A percentile compares a stretch with the other conserved stretches of the same genome.
Evolutionary conservation across 2,113 vertebrate genomes (phyloP).

Genomic region (Xiphophorus maculatus): DNA sequence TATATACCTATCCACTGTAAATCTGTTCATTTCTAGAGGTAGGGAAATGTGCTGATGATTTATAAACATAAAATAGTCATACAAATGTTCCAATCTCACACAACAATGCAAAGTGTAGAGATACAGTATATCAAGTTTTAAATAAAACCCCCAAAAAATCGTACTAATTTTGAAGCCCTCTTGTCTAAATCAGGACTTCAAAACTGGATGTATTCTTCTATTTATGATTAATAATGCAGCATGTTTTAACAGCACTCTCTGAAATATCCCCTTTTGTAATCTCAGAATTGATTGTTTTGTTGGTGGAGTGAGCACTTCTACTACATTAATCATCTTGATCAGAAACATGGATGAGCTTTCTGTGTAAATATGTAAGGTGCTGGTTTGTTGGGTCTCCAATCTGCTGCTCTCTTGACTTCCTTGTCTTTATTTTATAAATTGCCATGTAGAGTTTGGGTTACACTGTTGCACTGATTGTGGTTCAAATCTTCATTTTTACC

Average conservation of each 20-base stretch:
- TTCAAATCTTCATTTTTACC: background rate
- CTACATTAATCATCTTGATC: too few relatives aligned
- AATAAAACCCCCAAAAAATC: background rate
- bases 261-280: background rate
- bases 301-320: too few relatives aligned
- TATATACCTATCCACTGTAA: background rate
- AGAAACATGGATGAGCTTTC: too few relatives aligned
- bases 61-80: background rate
- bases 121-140: too few relatives aligned
- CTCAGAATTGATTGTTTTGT: background rate
- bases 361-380: too few relatives aligned
- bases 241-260: too few relatives aligned
- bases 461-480: background rate
- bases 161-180: background rate
- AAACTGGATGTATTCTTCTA: background rate
- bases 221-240: background rate
- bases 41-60: background rate
- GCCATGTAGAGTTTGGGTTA: background rate
- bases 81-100: background rate
- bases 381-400: background rate
- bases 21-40: background rate
- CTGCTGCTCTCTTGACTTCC: background rate
- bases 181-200: background rate
- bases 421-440: background rate
- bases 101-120: too few relatives aligned